Conservation (phyloP, 1,140 invertebrate genomes). For the Drosophila kikkawai region DNA sequence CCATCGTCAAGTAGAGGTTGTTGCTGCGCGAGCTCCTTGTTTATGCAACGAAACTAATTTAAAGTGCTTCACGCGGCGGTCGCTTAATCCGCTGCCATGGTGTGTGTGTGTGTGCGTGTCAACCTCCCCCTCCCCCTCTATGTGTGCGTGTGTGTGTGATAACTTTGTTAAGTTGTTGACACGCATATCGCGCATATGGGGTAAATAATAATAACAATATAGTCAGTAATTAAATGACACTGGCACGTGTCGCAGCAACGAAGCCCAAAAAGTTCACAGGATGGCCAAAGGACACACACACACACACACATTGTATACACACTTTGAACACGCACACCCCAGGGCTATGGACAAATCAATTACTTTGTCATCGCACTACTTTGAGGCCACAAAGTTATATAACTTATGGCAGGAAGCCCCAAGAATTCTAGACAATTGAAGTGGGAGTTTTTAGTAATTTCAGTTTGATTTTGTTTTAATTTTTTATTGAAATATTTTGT, state of each 20-base stretch:
- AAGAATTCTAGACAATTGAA: not conserved
- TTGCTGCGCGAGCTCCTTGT: constrained; percentile 41
- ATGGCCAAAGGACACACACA: not conserved
- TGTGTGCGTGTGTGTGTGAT: constrained; percentile 53
- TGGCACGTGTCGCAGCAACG: constrained; percentile 56
- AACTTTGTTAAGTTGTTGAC: constrained; percentile 79
- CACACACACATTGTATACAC: not conserved
- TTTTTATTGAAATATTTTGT: too few species aligned
- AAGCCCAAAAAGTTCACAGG: constrained; percentile 38
- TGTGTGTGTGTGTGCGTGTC: constrained; percentile 22
- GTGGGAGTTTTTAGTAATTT: not conserved
- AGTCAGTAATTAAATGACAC: constrained; percentile 75
- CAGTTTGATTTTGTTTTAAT: too few species aligned
- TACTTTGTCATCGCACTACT: constrained; percentile 23
- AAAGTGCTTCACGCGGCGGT: constrained; percentile 78
- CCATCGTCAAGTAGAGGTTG: constrained; percentile 1
- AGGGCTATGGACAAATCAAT: constrained; percentile 27
- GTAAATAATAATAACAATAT: constrained; percentile 66
- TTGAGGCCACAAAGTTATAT: constrained; percentile 12
- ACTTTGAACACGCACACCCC: constrained; percentile 5
- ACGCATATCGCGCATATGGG: constrained; percentile 30
- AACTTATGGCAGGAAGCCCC: constrained; percentile 1
- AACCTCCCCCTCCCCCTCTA: not conserved
- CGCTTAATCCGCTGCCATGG: constrained; percentile 59
- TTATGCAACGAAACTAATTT: constrained; percentile 81